Evolutionary conservation across 2,797 vertebrate genomes (phyloP).

Genomic region (Pogoniulus pusillus): DNA sequence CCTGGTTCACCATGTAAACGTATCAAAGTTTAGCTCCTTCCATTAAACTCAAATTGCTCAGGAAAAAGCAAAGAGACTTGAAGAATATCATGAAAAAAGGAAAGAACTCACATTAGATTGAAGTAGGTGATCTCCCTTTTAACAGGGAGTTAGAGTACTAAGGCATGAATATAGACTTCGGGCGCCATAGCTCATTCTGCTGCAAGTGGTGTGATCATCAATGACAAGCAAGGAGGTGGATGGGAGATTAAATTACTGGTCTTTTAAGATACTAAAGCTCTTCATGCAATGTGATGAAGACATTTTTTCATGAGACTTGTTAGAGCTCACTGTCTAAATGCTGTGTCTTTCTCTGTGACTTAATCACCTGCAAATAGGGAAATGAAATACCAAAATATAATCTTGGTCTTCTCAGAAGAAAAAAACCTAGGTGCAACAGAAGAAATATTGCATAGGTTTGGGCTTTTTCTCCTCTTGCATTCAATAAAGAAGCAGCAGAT

Average conservation of each 20-base stretch:
- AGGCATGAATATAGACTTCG: no score
- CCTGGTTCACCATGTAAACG: background rate
- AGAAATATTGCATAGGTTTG: background rate
- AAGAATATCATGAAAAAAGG: background rate
- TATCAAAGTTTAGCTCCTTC: background rate
- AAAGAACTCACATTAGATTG: background rate
- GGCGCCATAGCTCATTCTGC: background rate
- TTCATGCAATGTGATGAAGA: accelerated
- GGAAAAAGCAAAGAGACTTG: background rate
- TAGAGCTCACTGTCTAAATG: background rate
- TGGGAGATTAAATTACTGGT: background rate
- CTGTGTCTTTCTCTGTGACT: accelerated
- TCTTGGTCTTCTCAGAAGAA: background rate
- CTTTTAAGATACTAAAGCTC: background rate
- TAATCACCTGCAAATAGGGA: background rate
- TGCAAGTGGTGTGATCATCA: background rate
- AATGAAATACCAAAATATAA: background rate
- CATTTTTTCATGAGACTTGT: background rate
- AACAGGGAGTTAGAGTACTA: background rate
- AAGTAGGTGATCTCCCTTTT: background rate
- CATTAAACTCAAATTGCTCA: background rate
- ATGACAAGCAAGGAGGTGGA: background rate
- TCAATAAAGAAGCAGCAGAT: background rate
- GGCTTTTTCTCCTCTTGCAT: background rate
- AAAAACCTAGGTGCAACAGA: background rate